Evolutionary conservation across 2,113 vertebrate species (phyloP).

Genomic region (Anhinga rufa): DNA sequence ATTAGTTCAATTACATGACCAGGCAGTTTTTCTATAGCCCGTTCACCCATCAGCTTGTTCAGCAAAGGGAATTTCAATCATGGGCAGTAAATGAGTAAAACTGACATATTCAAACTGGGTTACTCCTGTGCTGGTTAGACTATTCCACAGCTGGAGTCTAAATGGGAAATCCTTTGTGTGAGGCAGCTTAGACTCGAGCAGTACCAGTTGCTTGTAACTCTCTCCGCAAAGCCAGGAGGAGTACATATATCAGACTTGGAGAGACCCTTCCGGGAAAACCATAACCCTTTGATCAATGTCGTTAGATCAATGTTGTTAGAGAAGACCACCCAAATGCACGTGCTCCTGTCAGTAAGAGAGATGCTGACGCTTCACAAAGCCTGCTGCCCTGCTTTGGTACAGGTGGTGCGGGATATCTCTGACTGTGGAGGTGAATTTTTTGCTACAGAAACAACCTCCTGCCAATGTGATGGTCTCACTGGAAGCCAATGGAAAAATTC

Average conservation of each 20-base stretch:
- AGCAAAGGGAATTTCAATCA: background rate
- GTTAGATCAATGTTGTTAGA: background rate
- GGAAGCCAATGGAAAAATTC: background rate
- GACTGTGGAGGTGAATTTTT: background rate
- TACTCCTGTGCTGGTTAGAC: background rate
- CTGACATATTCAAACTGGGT: background rate
- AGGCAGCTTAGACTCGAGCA: background rate
- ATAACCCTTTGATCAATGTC: background rate
- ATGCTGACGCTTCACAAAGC: background rate
- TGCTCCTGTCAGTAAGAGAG: background rate
- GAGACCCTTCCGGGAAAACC: background rate
- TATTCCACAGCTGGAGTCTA: background rate
- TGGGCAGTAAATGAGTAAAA: background rate
- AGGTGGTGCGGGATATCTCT: background rate
- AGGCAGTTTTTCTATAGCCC: background rate
- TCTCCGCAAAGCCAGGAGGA: background rate
- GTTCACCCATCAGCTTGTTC: background rate
- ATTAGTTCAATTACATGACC: background rate
- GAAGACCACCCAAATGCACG: background rate
- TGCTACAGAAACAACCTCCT: background rate
- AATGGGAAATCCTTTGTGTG: background rate
- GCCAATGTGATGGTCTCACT: background rate
- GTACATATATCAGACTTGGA: background rate
- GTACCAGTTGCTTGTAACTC: background rate
- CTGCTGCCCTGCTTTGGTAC: background rate